Conservation (phyloP, 2,888 invertebrate species). For the Pandemis heparana region DNA sequence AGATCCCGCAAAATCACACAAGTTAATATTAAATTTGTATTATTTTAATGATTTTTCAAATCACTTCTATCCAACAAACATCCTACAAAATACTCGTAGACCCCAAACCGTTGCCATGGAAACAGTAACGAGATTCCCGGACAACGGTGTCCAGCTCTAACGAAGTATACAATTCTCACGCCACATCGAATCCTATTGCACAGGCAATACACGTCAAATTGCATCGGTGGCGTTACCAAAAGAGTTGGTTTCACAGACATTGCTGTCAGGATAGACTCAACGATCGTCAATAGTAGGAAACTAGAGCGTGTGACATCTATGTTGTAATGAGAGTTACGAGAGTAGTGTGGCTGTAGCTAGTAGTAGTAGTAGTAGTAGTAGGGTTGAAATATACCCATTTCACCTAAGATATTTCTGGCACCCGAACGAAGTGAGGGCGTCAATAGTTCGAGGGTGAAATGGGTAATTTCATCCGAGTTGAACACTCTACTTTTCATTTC, state of each 20-base stretch:
- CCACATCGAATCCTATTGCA: constrained; percentile 26
- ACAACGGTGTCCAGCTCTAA: constrained; percentile 34
- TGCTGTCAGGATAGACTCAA: background rate
- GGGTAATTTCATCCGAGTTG: too few species aligned
- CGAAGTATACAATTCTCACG: constrained; percentile 28
- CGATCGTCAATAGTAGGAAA: background rate
- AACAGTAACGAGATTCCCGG: constrained; percentile 33
- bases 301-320: background rate
- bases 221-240: constrained; percentile 28
- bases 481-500: too few species aligned
- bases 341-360: too few species aligned
- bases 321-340: too few species aligned
- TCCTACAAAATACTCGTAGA: background rate
- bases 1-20: too few species aligned
- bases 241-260: constrained; percentile 30
- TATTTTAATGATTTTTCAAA: too few species aligned
- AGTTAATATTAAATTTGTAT: background rate
- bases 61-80: too few species aligned
- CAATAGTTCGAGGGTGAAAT: too few species aligned
- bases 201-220: constrained; percentile 33
- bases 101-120: constrained; percentile 29
- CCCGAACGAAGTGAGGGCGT: too few species aligned
- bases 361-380: too few species aligned
- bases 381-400: too few species aligned
- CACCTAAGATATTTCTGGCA: too few species aligned